phyloP scores from a whole-genome alignment of 1,140 invertebrate genomes.

The Habropoda laboriosa region DNA sequence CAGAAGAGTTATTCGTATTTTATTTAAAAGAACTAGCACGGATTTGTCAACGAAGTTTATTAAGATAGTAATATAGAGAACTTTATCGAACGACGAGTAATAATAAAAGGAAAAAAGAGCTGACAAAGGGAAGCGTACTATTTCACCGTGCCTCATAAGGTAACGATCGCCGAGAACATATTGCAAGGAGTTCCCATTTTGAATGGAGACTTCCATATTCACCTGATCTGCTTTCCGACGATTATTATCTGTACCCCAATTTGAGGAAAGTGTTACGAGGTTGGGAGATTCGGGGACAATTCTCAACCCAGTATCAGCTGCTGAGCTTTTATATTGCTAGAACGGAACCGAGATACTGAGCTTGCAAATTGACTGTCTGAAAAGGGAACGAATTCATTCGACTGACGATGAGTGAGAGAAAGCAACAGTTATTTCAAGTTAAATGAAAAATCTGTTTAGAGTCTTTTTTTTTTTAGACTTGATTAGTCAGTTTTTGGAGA shows the following conservation, averaged over 20 bases:
- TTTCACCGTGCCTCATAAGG: not conserved
- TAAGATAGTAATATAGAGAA: too few species aligned
- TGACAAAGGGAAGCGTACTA: not conserved
- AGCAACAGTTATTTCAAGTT: not conserved
- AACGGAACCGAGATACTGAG: not conserved
- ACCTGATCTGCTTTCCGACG: not conserved
- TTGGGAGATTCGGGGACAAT: not conserved
- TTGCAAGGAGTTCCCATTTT: not conserved
- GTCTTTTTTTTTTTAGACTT: too few species aligned
- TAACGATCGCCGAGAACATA: not conserved
- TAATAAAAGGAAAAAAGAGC: not conserved
- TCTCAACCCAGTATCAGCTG: not conserved
- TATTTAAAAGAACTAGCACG: too few species aligned
- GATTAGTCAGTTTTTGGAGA: not conserved
- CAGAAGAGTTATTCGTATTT: too few species aligned
- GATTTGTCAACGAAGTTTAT: too few species aligned
- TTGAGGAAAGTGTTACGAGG: not conserved
- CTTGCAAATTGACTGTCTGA: not conserved
- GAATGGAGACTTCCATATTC: constrained; percentile 22
- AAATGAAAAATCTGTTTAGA: too few species aligned
- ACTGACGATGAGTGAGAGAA: too few species aligned
- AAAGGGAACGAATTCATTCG: not conserved
- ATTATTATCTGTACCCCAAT: constrained; percentile 27
- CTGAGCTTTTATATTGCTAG: not conserved
- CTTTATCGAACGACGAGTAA: not conserved